Conservation (phyloP, 1,140 invertebrate genomes). For the Leptoteleia sp. region DNA sequence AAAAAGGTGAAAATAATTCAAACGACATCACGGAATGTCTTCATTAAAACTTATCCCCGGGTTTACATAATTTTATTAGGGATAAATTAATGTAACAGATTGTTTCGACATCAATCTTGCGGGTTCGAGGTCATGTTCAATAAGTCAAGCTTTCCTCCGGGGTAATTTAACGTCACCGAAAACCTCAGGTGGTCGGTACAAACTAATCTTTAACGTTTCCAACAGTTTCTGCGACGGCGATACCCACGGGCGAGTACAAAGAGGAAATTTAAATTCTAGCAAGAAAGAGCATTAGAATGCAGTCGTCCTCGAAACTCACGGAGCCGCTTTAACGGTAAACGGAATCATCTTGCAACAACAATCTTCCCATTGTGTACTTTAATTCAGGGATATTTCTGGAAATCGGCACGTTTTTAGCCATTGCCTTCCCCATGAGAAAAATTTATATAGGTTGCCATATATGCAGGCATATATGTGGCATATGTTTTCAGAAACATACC, state of each 20-base stretch:
- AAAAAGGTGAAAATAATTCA: no score
- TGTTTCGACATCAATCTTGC: not conserved
- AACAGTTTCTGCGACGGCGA: not conserved
- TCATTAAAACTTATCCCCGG: no score
- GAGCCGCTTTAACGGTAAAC: not conserved
- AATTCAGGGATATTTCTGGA: no score
- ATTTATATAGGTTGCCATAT: no score
- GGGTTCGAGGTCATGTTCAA: not conserved
- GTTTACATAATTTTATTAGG: no score
- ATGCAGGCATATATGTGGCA: no score
- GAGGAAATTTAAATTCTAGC: not conserved
- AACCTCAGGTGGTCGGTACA: not conserved
- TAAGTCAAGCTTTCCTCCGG: no score
- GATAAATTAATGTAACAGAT: not conserved
- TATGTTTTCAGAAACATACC: no score
- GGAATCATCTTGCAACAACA: not conserved
- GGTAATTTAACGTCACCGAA: not conserved
- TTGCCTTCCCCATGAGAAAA: no score
- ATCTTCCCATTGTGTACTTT: not conserved
- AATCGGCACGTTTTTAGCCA: no score
- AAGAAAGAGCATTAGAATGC: constrained; percentile 8
- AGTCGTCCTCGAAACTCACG: not conserved
- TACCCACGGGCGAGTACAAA: not conserved
- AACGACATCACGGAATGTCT: no score
- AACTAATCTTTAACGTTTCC: not conserved